Conservation (phyloP, 1,140 invertebrate genomes). For the Drosophila bifasciata region DNA sequence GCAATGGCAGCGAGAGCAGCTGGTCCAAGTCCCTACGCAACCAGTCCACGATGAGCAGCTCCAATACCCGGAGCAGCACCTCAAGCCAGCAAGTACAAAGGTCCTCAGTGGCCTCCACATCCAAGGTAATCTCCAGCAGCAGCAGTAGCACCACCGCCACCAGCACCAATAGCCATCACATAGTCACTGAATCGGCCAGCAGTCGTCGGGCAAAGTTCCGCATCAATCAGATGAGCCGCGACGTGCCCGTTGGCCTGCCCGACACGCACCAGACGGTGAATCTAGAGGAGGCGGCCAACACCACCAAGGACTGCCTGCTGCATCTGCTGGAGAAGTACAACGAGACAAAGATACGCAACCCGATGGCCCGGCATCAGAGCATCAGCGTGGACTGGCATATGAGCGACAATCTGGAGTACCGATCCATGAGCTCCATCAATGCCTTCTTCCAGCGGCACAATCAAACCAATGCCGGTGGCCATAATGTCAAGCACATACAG, state of each 20-base stretch:
- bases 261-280: constrained; percentile 86
- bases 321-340: constrained; percentile 90
- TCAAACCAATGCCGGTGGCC: constrained; percentile 84
- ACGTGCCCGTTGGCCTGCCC: constrained; percentile 87
- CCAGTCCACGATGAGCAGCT: constrained; percentile 50
- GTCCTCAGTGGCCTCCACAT: constrained; percentile 36
- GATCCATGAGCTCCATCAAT: constrained; percentile 88
- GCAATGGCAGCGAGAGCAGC: constrained; percentile 27
- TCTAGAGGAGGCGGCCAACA: constrained; percentile 86
- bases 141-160: constrained; percentile 24
- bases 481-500: constrained; percentile 74
- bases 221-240: constrained; percentile 86
- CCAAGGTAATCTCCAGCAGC: constrained; percentile 60
- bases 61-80: constrained; percentile 52
- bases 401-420: constrained; percentile 84
- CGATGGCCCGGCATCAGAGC: constrained; percentile 75
- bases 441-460: constrained; percentile 88
- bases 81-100: constrained; percentile 44
- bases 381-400: constrained; percentile 82
- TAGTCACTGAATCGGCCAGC: constrained; percentile 67
- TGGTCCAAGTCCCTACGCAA: constrained; percentile 32
- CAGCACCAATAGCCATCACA: constrained; percentile 31
- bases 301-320: constrained; percentile 89
- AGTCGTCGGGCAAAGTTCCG: constrained; percentile 85
- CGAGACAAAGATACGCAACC: constrained; percentile 84